Evolutionary conservation across 1,140 invertebrate genomes (phyloP).

Genomic region (Ceratosolen fusciceps): DNA sequence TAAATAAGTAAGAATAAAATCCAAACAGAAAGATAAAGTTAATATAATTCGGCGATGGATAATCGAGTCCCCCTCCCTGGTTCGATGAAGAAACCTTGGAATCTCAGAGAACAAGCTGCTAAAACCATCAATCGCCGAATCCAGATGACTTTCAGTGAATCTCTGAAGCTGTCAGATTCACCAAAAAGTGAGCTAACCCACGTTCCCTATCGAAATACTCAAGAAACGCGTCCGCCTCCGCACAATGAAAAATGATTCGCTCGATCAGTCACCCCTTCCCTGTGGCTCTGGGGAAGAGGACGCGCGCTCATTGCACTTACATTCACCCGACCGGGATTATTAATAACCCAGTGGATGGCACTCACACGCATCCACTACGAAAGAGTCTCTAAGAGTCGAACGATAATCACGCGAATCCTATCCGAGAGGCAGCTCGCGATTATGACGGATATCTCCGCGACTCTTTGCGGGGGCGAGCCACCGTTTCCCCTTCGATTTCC

Average conservation of each 20-base stretch:
- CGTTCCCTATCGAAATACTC: background rate
- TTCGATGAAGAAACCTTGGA: too few species aligned
- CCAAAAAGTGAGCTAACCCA: background rate
- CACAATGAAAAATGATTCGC: conserved; percentile 34
- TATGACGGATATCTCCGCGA: background rate
- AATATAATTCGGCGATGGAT: too few species aligned
- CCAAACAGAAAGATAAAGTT: too few species aligned
- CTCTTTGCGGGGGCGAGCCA: background rate
- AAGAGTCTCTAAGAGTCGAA: background rate
- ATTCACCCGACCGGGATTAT: conserved; percentile 23
- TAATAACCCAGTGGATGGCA: background rate
- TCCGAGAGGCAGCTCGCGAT: background rate
- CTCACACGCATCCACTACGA: background rate
- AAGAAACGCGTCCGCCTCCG: background rate
- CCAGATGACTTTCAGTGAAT: too few species aligned
- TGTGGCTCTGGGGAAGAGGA: background rate
- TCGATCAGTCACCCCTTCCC: background rate
- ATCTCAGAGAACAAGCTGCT: too few species aligned
- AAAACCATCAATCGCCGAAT: too few species aligned
- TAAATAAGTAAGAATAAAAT: too few species aligned
- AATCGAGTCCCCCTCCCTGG: too few species aligned
- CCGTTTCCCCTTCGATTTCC: too few species aligned
- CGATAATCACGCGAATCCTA: background rate
- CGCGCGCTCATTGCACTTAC: background rate
- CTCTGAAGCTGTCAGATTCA: background rate